These are phyloP conservation scores for Serrognathus titanus DNA, from an alignment of 2,888 invertebrate species.

Conservation along the genomic window DNA sequence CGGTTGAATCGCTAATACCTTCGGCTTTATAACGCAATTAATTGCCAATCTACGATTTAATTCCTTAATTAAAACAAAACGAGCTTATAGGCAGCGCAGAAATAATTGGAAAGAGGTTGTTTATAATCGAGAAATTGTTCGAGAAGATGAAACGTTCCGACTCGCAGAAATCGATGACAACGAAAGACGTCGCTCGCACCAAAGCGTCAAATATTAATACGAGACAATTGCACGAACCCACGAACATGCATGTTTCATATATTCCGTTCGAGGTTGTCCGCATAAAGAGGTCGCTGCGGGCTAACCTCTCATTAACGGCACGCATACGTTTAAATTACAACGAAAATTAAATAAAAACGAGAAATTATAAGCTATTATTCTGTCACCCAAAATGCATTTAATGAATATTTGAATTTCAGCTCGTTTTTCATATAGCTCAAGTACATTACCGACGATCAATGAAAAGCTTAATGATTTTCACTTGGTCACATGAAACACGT, in stretches of 20 bases:
- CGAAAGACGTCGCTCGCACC: not conserved
- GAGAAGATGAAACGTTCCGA: too few relatives aligned
- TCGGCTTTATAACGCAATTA: too few relatives aligned
- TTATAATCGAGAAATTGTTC: too few relatives aligned
- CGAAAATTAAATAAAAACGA: conserved; percentile 1
- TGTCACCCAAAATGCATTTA: conserved; percentile 1
- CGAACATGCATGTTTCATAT: conserved; percentile 5
- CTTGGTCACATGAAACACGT: too few relatives aligned
- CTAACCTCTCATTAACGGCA: not conserved
- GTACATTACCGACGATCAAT: too few relatives aligned
- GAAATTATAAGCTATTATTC: not conserved
- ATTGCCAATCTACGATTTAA: too few relatives aligned
- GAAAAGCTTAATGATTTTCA: too few relatives aligned
- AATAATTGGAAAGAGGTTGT: too few relatives aligned
- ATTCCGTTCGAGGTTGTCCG: not conserved
- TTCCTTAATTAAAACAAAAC: too few relatives aligned
- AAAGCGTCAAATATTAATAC: conserved; percentile 19
- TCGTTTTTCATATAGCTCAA: too few relatives aligned
- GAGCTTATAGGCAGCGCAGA: too few relatives aligned
- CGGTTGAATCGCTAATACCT: not conserved
- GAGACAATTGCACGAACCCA: conserved; percentile 24
- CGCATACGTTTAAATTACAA: not conserved
- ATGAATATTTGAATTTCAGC: not conserved
- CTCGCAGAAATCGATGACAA: too few relatives aligned
- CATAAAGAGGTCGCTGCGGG: not conserved